Evolutionary conservation across 1,140 invertebrate genomes (phyloP).

Genomic region (Druon quercuslanigerum): DNA sequence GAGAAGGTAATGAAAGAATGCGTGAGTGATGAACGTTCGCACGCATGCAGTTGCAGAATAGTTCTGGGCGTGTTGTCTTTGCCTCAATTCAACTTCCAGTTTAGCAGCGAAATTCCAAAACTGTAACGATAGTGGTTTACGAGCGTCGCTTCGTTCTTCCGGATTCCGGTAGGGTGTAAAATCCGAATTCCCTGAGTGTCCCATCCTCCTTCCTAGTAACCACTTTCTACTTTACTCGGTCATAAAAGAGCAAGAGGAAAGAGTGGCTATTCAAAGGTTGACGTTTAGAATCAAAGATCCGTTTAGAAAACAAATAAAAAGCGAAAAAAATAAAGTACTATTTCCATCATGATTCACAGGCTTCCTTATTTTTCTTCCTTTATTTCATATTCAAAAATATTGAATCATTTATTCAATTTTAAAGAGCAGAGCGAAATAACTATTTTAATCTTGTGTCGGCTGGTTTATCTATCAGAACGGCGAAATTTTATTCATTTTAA

Average conservation of each 20-base stretch:
- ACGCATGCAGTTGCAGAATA: conserved; percentile 1
- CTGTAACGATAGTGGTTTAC: conserved; percentile 21
- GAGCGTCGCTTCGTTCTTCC: conserved; percentile 15
- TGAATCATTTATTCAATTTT: too few species aligned
- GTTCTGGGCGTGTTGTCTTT: conserved; percentile 7
- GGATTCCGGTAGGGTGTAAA: conserved; percentile 16
- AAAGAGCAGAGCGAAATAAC: too few species aligned
- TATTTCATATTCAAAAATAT: too few species aligned
- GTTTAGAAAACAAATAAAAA: background rate
- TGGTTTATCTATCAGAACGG: too few species aligned
- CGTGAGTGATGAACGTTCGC: conserved; percentile 14
- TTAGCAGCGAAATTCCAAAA: conserved; percentile 24
- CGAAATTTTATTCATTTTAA: too few species aligned
- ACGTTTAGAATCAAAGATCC: conserved; percentile 26
- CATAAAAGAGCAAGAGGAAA: conserved; percentile 12
- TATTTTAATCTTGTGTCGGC: too few species aligned
- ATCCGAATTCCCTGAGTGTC: background rate
- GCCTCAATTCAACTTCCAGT: background rate
- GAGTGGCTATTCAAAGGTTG: conserved; percentile 26
- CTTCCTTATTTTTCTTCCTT: too few species aligned
- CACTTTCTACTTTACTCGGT: conserved; percentile 15
- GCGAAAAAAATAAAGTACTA: background rate
- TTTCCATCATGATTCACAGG: too few species aligned
- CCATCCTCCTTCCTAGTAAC: conserved; percentile 5
- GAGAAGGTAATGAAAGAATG: conserved; percentile 22